Base-by-base conservation (phyloP, 1,140 invertebrate species). In the Macrotrachela quadricornifera region DNA sequence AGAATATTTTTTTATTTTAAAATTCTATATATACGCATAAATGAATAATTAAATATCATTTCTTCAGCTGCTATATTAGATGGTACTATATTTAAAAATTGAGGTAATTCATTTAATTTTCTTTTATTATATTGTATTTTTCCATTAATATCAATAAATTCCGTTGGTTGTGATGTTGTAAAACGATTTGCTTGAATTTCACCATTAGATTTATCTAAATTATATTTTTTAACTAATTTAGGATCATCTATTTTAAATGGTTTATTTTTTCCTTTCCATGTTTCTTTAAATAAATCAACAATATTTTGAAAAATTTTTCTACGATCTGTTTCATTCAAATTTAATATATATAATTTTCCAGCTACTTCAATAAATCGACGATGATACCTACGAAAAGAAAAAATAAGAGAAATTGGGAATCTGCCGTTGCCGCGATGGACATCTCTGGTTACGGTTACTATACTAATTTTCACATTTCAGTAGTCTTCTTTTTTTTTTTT, bases 301-400 rank as follows among this genome's bases (percentile, higher is more conserved):
- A 54, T 38, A 37, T 54, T 54, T 21, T 44, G 21, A 39, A 49
- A 49, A 3, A 54, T 43, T n/a, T 15, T 16, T 44, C 49, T 44
- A n/a, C 13, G 30, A 18, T 54, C 53, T 9, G 13, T 14, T 45
- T 44, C 21, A 30, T 43, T 38, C 21, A 54, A 38, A 12, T 13
- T 38, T 41, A 37, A 13, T 2, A 49, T 15, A 39, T 54, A 54
- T 18, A 30, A 21, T 3, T 44, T 15, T 14, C 39, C 8, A 18
- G 48, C 18, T n/a, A 54, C 53, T 46, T 54, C 53, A 18, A 54
- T 44, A 40, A 54, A 54, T n/a, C 47, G 17, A 43, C 53, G 53
- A 50, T 54, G 53, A 43, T 49, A 54, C 21, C 21, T 30, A 8
- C n/a, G n/a, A n/a, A n/a, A n/a, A n/a, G n/a, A n/a, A n/a, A n/a